Evolutionary conservation across 2,113 vertebrate genomes (phyloP).

Genomic region (Phyllopteryx taeniolatus): DNA sequence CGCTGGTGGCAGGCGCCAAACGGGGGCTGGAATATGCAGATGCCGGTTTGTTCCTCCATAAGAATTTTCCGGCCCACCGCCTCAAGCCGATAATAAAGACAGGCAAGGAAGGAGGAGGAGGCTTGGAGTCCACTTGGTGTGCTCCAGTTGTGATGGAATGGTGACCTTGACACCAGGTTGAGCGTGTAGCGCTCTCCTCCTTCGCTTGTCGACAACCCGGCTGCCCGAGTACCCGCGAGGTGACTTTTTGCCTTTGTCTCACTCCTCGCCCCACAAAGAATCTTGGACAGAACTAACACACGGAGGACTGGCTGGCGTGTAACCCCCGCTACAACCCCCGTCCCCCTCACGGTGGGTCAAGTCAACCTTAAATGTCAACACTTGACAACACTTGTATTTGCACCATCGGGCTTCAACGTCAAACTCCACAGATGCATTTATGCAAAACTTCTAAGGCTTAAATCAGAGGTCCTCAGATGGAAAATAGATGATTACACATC

Average conservation of each 20-base stretch:
- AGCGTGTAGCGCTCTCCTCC: constrained; percentile 49
- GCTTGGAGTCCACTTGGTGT: constrained; percentile 27
- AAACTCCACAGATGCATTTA: not conserved
- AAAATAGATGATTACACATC: not conserved
- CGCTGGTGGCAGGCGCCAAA: constrained; percentile 62
- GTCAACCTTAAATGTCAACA: not conserved
- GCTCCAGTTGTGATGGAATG: constrained; percentile 60
- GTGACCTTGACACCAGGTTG: constrained; percentile 66
- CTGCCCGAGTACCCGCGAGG: constrained; percentile 30
- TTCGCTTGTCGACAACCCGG: constrained; percentile 37
- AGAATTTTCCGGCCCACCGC: constrained; percentile 70
- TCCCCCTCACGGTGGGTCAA: not conserved
- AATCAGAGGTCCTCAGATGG: no score
- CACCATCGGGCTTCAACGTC: not conserved
- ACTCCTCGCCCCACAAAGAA: not conserved
- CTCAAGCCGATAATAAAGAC: constrained; percentile 73
- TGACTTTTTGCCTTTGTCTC: constrained; percentile 14
- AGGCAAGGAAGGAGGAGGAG: constrained; percentile 40
- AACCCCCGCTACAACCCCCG: not conserved
- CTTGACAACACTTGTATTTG: not conserved
- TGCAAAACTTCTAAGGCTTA: no score
- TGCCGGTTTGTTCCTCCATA: constrained; percentile 68
- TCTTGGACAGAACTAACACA: not conserved
- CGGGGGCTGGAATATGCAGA: constrained; percentile 72
- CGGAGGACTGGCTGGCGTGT: not conserved